Conservation (phyloP, 2,797 vertebrate genomes). For the Neosilurus mollespiculum region DNA sequence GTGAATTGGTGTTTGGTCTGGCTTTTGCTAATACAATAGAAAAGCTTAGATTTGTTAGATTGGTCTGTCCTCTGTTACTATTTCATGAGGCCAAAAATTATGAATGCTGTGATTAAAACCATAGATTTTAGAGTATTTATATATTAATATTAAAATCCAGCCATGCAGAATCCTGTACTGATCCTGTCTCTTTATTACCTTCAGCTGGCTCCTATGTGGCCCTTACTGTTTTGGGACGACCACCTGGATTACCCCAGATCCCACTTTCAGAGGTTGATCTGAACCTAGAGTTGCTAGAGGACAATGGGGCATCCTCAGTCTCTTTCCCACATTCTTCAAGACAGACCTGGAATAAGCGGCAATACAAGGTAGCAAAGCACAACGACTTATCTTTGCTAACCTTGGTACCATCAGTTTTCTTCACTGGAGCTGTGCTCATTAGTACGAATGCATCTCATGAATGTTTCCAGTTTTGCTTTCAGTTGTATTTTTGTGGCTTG, state of each 20-base stretch:
- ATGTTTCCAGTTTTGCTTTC: background rate
- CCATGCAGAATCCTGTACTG: background rate
- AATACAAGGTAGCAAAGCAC: constrained; percentile 76
- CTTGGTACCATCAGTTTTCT: constrained; percentile 75
- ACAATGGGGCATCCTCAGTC: constrained; percentile 71
- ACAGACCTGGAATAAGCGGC: constrained; percentile 69
- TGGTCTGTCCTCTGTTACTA: background rate
- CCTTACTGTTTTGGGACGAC: constrained; percentile 93
- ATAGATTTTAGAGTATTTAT: background rate
- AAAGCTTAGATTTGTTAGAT: background rate
- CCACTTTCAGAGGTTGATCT: constrained; percentile 86
- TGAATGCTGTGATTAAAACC: background rate
- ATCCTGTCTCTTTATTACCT: constrained; percentile 70
- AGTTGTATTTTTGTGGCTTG: background rate
- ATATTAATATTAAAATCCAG: background rate
- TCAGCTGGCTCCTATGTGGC: constrained; percentile 97
- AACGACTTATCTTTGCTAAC: constrained; percentile 78
- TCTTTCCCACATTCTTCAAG: constrained; percentile 84
- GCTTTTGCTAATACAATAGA: background rate
- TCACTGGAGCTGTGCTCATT: background rate
- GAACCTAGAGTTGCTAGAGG: constrained; percentile 72
- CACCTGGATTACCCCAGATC: constrained; percentile 90
- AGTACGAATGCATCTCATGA: background rate
- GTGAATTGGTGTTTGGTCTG: background rate
- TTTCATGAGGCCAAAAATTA: background rate